Base-by-base conservation (phyloP, 2,797 vertebrate genomes). In the Denticeps clupeoides region DNA sequence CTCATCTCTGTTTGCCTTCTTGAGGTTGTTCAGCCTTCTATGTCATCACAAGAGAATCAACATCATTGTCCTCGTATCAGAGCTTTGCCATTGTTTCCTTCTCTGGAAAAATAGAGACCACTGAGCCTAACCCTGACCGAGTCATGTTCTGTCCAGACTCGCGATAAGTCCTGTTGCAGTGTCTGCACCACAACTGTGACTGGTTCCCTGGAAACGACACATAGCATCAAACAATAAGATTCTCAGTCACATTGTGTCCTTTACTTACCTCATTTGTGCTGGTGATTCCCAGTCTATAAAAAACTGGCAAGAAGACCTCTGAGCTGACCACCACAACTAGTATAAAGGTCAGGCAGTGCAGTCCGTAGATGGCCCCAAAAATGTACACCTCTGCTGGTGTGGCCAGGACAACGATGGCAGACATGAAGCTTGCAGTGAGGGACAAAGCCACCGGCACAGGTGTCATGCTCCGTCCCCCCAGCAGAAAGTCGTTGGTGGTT, bases 341-440 rank as follows among this genome's bases (percentile, higher is more conserved):
- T 0, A 53, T 2, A 1, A 89, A 92, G 41, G 89, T 67, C 48
- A 95, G 15, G 47, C 68, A 70, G 4, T 84, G 88, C 57, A 84
- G 55, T 51, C 62, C 66, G 60, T 83, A 89, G 10, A 63, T 58
- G 46, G 83, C 82, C 45, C 94, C 93, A 0, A 81, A 91, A 29
- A 62, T 78, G 60, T 97, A 98, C 18, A 95, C 82, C 73, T 98
- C 94, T 0, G 88, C 79, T 0, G 94, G 93, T 23, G 83, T 89
- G 47, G 88, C 88, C 64, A 98, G 79, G 51, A 97, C 78, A 0
- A 90, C 92, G 75, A 98, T 82, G 2, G 91, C 93, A 1, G 94
- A 98, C 90, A 97, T 94, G 72, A 97, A 97, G 75, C 91, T 95
- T 74, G 92, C 91, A 0, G 88, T 86, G 58, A 97, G 82, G 4